Percentiles rank a stretch among this genome's conserved stretches.
phyloP scores from a whole-genome alignment of 1,140 invertebrate species.

The Drosophila subobscura region DNA sequence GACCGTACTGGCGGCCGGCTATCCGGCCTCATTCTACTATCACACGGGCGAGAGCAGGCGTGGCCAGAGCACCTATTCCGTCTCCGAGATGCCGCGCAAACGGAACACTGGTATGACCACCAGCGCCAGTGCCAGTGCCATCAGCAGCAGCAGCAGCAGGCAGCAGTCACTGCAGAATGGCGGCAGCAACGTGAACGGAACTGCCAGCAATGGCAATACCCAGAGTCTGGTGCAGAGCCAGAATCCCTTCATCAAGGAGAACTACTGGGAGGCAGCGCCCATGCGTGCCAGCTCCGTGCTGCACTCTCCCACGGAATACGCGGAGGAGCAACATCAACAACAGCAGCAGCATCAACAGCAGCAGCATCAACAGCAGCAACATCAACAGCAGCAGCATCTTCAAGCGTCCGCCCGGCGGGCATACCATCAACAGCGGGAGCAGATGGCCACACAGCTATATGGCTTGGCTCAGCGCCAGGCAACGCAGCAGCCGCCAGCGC shows the following conservation, averaged over 20 bases:
- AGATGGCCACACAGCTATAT: conserved; percentile 49
- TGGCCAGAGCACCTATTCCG: conserved; percentile 68
- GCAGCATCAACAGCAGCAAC: conserved; percentile 37
- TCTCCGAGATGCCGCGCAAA: conserved; percentile 83
- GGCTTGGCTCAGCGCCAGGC: conserved; percentile 53
- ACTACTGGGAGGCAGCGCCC: conserved; percentile 77
- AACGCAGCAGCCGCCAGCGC: conserved; percentile 39
- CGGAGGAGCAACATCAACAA: conserved; percentile 50
- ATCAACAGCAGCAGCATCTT: conserved; percentile 51
- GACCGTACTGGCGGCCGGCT: conserved; percentile 41
- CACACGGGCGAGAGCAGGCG: conserved; percentile 57
- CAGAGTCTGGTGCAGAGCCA: conserved; percentile 40
- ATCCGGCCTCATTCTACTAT: conserved; percentile 71
- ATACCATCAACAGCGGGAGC: conserved; percentile 65
- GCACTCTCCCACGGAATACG: conserved; percentile 65
- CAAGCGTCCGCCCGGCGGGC: conserved; percentile 58
- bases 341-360: conserved; percentile 34
- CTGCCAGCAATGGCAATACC: conserved; percentile 35
- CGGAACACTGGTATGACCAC: conserved; percentile 51
- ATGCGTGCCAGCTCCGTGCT: conserved; percentile 55
- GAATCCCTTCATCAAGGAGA: conserved; percentile 82
- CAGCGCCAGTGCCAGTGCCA: conserved; percentile 42
- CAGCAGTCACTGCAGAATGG: conserved; percentile 40
- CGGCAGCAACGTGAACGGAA: conserved; percentile 18
- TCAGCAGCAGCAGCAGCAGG: conserved; percentile 21